phyloP scores from a whole-genome alignment of 1,140 invertebrate species.

The Drosophila melanica region DNA sequence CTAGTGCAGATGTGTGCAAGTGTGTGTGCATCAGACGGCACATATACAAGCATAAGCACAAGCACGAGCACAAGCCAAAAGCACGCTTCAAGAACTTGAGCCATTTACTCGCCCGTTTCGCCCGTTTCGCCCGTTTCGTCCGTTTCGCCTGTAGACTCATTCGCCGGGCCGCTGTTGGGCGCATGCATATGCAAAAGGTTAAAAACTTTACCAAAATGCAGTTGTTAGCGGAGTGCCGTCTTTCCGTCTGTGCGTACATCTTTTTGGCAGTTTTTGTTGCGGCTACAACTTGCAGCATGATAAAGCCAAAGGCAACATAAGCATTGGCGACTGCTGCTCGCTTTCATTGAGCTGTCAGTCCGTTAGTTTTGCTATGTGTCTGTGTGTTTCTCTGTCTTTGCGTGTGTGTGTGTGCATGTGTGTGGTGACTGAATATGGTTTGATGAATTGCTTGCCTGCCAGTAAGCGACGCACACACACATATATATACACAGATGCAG shows the following conservation, averaged over 20 bases:
- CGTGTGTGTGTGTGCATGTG: slow-evolving; percentile 4
- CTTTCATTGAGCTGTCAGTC: slow-evolving; percentile 53
- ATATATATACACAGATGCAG: slow-evolving; percentile 24
- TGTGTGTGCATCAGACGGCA: slow-evolving; percentile 28
- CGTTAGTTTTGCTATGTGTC: slow-evolving; percentile 19
- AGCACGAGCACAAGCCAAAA: slow-evolving; percentile 26
- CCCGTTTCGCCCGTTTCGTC: slow-evolving; percentile 10
- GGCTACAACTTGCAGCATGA: slow-evolving; percentile 56
- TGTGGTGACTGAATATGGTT: slow-evolving; percentile 70
- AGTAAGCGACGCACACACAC: slow-evolving; percentile 41
- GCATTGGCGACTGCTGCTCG: slow-evolving; percentile 28
- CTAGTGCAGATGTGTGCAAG: slow-evolving; percentile 1
- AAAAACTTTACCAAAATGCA: slow-evolving; percentile 59
- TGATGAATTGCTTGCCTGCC: slow-evolving; percentile 67
- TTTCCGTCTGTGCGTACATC: slow-evolving; percentile 31
- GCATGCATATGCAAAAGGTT: slow-evolving; percentile 65
- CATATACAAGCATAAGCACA: neutral
- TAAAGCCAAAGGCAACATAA: slow-evolving; percentile 52
- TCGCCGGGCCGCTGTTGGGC: slow-evolving; percentile 10
- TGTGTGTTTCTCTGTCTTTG: neutral
- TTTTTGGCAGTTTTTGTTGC: slow-evolving; percentile 58
- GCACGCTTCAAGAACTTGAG: slow-evolving; percentile 47
- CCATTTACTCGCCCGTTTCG: slow-evolving; percentile 29
- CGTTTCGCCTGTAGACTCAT: slow-evolving; percentile 10
- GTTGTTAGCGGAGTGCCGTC: slow-evolving; percentile 22